Percentiles rank a stretch among this genome's conserved stretches.
These are phyloP conservation scores for Heliconius hermathena DNA, from an alignment of 1,140 invertebrate genomes.

Conservation along the genomic window DNA sequence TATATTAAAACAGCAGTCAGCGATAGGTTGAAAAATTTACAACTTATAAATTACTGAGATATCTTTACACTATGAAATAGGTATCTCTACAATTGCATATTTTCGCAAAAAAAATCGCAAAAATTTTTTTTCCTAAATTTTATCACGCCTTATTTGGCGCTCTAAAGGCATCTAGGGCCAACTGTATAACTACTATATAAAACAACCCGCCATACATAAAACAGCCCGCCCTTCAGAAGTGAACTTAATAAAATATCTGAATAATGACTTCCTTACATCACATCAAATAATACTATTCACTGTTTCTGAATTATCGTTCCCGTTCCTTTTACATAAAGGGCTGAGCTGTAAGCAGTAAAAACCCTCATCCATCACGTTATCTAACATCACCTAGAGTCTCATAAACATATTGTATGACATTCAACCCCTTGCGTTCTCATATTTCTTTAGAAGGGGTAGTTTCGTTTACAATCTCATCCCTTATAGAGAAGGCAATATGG, in stretches of 20 bases:
- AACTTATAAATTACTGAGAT: no score
- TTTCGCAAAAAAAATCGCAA: no score
- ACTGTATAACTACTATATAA: no score
- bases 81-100: no score
- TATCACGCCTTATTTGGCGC: no score
- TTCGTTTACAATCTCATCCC: not conserved
- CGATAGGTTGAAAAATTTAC: no score
- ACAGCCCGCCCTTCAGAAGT: not conserved
- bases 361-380: conserved; percentile 37
- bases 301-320: not conserved
- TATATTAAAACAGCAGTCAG: no score
- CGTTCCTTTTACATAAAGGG: not conserved
- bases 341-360: not conserved
- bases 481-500: conserved; percentile 4
- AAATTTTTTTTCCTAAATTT: no score
- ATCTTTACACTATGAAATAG: no score
- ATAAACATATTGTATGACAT: conserved; percentile 48
- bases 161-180: no score
- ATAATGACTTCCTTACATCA: not conserved
- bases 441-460: conserved; percentile 44
- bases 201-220: not conserved
- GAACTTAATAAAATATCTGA: not conserved
- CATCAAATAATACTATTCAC: not conserved
- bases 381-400: conserved; percentile 43
- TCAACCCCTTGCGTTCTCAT: conserved; percentile 39